Base-by-base conservation (phyloP, 2,113 vertebrate genomes). In the Dipodomys stephensi region DNA sequence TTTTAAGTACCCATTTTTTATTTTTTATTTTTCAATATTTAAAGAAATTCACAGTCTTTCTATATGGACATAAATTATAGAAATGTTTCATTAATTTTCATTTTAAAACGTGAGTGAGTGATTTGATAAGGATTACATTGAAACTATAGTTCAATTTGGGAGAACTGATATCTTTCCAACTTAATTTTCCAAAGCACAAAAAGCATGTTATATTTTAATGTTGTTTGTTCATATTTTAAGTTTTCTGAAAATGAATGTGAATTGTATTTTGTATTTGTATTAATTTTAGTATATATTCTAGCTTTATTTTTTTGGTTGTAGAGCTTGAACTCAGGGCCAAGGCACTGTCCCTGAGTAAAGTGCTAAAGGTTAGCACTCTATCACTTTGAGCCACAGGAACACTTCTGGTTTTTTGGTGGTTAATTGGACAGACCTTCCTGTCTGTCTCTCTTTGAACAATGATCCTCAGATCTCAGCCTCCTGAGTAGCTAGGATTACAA, bases 121-220 rank as follows among this genome's bases (percentile, higher is more conserved):
- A 67, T 71, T 95, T 92, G 2, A 73, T 65, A 80, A 83, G 28
- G 62, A 76, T 57, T 83, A 22, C 2, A 53, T 32, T 86, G 28
- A 87, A 83, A 49, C 12, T 71, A 1, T 32, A 46, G 60, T 39
- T 92, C 30, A 84, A 9, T 87, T 81, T 87, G 32, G 27, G 10
- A 84, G 20, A 83, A 73, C 0, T 53, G 62, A 83, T 15, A 35
- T 65, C n/a, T 72, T 85, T 85, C 65, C 8, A 91, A 67, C 69
- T 88, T 67, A 62, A 53, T 39, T 91, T 94, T 76, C 53, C n/a
- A 27, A 85, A 85, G 60, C 5, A 85, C 69, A 85, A 74, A 67
- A 87, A 84, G 53, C 35, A 35, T 28, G 28, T 7, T 49, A 39
- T 62, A 12, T 53, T 44, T 84, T 53, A 72, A 72, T 46, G 15